A percentile compares a stretch with the other conserved stretches of the same genome.
phyloP scores from a whole-genome alignment of 2,113 vertebrate species.

The Antechinus stuartii region DNA sequence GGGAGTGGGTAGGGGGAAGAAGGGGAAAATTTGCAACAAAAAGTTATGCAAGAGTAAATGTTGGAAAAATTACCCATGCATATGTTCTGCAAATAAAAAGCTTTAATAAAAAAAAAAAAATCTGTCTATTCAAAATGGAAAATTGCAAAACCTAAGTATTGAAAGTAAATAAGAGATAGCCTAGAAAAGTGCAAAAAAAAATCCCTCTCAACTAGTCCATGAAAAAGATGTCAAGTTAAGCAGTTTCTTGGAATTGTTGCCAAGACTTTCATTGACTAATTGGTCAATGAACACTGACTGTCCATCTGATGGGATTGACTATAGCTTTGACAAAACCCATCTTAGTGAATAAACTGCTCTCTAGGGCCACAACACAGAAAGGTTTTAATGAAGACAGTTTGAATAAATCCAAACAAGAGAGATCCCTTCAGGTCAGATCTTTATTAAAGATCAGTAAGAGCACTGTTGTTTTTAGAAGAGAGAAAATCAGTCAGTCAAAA shows the following conservation, averaged over 20 bases:
- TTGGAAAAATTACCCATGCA: too few relatives aligned
- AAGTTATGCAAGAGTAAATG: too few relatives aligned
- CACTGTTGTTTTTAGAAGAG: conserved; percentile 40
- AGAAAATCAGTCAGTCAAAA: neutral
- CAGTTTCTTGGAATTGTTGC: conserved; percentile 48
- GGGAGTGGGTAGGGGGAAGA: too few relatives aligned
- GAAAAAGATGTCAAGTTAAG: conserved; percentile 64
- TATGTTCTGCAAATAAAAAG: too few relatives aligned
- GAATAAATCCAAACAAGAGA: conserved; percentile 26
- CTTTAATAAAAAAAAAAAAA: conserved; percentile 10
- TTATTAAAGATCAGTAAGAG: conserved; percentile 50
- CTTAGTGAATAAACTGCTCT: conserved; percentile 64
- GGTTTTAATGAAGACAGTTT: conserved; percentile 54
- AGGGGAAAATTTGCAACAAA: too few relatives aligned
- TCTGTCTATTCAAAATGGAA: conserved; percentile 59
- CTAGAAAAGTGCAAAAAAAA: conserved; percentile 12
- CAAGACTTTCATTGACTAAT: conserved; percentile 24
- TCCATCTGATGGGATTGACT: conserved; percentile 48
- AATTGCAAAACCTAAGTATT: conserved; percentile 44
- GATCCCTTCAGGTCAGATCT: conserved; percentile 23
- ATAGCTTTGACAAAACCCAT: conserved; percentile 53
- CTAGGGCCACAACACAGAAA: conserved; percentile 15
- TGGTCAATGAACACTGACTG: conserved; percentile 49
- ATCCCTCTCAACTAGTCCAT: conserved; percentile 41
- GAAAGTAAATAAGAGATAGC: conserved; percentile 12